phyloP scores from a whole-genome alignment of 2,113 vertebrate genomes.

The Balaeniceps rex region DNA sequence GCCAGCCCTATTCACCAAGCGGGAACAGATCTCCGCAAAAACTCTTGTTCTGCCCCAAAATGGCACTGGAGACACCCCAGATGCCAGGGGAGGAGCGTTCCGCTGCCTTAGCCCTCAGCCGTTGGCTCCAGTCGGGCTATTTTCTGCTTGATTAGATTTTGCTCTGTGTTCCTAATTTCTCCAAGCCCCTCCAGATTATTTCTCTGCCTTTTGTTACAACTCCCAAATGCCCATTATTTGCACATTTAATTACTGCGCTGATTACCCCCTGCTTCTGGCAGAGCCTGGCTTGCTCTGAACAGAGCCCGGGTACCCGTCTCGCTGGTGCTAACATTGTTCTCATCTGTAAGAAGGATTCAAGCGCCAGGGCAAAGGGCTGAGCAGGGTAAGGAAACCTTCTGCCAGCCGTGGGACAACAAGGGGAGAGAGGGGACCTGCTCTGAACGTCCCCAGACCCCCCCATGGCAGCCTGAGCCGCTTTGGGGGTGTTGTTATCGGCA shows the following conservation, averaged over 20 bases:
- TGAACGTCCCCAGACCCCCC: not conserved
- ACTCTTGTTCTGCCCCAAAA: not conserved
- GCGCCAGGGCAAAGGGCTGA: fast-evolving
- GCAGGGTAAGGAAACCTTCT: not conserved
- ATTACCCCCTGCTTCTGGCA: slow-evolving; percentile 10
- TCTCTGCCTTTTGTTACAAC: slow-evolving; percentile 24
- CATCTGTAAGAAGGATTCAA: not conserved
- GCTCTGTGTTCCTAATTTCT: not conserved
- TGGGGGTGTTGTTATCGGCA: not conserved
- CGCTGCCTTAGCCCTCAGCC: not conserved
- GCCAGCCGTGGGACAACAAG: not conserved
- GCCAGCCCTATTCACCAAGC: not conserved
- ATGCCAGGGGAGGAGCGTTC: not conserved
- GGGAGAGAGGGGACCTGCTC: not conserved
- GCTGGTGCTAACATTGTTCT: not conserved
- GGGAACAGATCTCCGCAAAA: not conserved
- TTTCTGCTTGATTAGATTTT: slow-evolving; percentile 28
- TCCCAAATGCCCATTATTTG: slow-evolving; percentile 21
- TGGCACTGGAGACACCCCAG: fast-evolving
- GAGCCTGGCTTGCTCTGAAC: not conserved
- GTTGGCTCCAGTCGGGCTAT: not conserved
- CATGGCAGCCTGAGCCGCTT: not conserved
- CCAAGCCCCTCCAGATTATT: not conserved
- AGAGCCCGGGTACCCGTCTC: not conserved
- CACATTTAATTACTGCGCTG: slow-evolving; percentile 1